These are phyloP conservation scores for Paguma larvata DNA, from an alignment of 2,797 vertebrate genomes.

Conservation along the genomic window DNA sequence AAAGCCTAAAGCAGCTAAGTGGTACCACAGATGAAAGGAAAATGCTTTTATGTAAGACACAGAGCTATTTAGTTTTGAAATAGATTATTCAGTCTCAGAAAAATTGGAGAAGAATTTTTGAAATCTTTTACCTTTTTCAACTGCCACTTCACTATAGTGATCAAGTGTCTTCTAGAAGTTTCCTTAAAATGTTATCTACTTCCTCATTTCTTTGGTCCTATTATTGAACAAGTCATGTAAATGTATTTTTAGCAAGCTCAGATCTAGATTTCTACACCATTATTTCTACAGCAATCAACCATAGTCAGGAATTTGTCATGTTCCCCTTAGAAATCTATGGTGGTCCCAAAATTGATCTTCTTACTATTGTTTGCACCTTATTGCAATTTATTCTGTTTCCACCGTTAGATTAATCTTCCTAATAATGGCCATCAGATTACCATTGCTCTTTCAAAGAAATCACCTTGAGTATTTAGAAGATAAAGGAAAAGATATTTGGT, in stretches of 20 bases:
- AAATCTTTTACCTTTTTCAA: background rate
- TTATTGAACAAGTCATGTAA: background rate
- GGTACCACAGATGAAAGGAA: background rate
- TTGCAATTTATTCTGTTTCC: background rate
- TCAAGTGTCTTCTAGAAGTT: background rate
- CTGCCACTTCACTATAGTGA: background rate
- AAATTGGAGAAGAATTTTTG: background rate
- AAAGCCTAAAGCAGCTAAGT: background rate
- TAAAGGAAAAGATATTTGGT: background rate
- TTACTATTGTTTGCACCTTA: background rate
- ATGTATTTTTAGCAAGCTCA: background rate
- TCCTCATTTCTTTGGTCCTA: background rate
- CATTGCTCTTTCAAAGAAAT: background rate
- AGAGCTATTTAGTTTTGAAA: background rate
- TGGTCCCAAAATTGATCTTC: background rate
- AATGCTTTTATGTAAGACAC: slow-evolving; percentile 2
- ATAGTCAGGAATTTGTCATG: background rate
- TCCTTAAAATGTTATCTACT: background rate
- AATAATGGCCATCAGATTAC: background rate
- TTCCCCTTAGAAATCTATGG: background rate
- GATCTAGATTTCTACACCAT: background rate
- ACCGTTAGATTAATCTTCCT: background rate
- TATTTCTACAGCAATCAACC: background rate
- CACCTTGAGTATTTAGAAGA: slow-evolving; percentile 10
- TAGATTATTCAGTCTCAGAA: background rate